phyloP scores from a whole-genome alignment of 1,140 invertebrate species.

The Drosophila triauraria region DNA sequence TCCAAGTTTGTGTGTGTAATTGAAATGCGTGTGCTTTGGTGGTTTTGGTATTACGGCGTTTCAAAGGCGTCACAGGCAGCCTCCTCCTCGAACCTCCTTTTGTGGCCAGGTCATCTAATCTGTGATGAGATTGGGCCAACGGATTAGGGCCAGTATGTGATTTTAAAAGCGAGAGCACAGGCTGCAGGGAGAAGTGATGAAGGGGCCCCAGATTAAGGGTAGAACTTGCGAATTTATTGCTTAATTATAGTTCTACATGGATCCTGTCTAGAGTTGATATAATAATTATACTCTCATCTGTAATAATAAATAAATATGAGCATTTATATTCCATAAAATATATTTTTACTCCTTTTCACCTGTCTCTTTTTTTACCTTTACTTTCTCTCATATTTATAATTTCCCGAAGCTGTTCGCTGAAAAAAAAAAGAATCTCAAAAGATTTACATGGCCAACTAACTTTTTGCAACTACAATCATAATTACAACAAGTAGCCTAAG shows the following conservation, averaged over 20 bases:
- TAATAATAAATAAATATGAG: too few relatives aligned
- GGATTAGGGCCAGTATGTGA: neutral
- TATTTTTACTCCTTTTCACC: neutral
- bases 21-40: constrained; percentile 44
- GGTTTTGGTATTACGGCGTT: constrained; percentile 5
- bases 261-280: too few relatives aligned
- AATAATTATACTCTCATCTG: too few relatives aligned
- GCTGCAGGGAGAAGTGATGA: neutral
- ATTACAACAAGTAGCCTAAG: constrained; percentile 64
- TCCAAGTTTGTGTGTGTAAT: constrained; percentile 44
- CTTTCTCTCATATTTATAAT: constrained; percentile 8
- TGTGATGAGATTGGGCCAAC: constrained; percentile 8
- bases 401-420: constrained; percentile 1
- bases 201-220: neutral
- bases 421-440: constrained; percentile 25
- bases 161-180: constrained; percentile 6
- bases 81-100: neutral
- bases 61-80: constrained; percentile 12
- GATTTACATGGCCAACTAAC: constrained; percentile 68
- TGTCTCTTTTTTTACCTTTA: neutral
- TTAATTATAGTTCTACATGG: too few relatives aligned
- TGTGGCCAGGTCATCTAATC: constrained; percentile 4
- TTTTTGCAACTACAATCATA: constrained; percentile 65
- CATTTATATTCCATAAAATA: neutral
- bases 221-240: neutral